Base-by-base conservation (phyloP, 2,888 invertebrate genomes). In the Entomobrya multifasciata region DNA sequence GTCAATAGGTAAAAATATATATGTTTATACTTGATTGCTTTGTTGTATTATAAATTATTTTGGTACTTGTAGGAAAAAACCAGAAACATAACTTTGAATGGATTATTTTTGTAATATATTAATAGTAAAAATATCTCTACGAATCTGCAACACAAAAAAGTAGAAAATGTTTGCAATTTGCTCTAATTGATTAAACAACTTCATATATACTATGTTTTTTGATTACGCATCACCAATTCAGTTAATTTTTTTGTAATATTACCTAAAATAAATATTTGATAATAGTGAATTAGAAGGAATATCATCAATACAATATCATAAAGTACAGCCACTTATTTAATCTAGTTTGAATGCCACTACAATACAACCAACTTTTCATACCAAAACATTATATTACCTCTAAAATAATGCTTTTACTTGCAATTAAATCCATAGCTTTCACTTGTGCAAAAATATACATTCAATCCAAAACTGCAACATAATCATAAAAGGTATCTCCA, bases 141-240 rank as follows among this genome's bases (percentile, higher is more conserved):
- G 36, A 15, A 60, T 74, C 82, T 55, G 82, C 82, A 82, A 82
- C 82, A 82, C 82, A 82, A 82, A 82, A 82, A 82, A 82, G 82
- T 82, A 82, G 82, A 82, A 81, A 79, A 49, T 57, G n/a, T 57
- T 78, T 62, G 62, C 78, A 55, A 57, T 76, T n/a, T 57, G 72
- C n/a, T 52, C 52, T 72, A 72, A 25, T 52, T 8, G 8, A 67
- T 13, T 44, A 67, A 15, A 67, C 13, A 22, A 17, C 27, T 70
- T 70, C 67, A 44, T 67, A 17, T 15, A 67, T 17, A 67, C 13
- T 27, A 1, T n/a, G n/a, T n/a, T n/a, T n/a, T n/a, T 15, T 15
- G 47, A 47, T 15, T 57, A 17, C 57, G 57, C 57, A 57, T 57
- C 11, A 25, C 15, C 52, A 52, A 52, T 52, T 52, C 52, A 8